Percentiles rank a stretch among this genome's conserved stretches.
phyloP scores from a whole-genome alignment of 2,113 vertebrate species.

The Myrmecobius fasciatus region DNA sequence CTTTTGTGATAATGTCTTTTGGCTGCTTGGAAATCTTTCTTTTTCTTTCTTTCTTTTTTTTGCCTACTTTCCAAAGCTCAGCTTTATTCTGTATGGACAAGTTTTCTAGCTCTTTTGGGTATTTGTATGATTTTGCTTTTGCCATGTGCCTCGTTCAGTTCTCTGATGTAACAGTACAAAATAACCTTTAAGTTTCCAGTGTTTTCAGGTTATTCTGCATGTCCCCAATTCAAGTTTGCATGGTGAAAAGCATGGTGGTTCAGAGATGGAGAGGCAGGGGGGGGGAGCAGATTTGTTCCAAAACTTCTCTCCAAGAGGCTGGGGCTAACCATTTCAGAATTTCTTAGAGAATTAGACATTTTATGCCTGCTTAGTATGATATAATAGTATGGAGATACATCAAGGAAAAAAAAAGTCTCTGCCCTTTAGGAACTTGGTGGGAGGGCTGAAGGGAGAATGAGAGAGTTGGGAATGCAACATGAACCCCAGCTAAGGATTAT shows the following conservation, averaged over 20 bases:
- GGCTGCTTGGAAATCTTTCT: not conserved
- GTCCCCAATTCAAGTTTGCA: conserved; percentile 8
- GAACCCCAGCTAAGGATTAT: not conserved
- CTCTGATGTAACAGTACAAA: conserved; percentile 1
- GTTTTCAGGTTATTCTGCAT: conserved; percentile 21
- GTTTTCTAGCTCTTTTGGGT: not conserved
- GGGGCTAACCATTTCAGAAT: conserved; percentile 20
- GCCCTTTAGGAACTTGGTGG: not conserved
- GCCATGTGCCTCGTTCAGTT: not conserved
- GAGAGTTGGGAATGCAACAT: not conserved
- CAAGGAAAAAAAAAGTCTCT: not conserved
- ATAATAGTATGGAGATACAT: not conserved
- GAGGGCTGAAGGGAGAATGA: not conserved
- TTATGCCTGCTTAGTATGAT: not conserved
- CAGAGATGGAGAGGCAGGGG: not conserved
- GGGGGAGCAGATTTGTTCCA: not conserved
- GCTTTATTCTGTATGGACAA: conserved; percentile 14
- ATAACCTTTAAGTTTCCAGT: conserved; percentile 23
- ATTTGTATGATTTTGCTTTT: not conserved
- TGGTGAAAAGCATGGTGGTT: not conserved
- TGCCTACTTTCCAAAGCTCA: not conserved
- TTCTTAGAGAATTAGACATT: not conserved
- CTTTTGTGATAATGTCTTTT: conserved; percentile 9
- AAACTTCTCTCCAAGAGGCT: not conserved
- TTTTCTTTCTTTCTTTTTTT: too few species aligned